Evolutionary conservation across 2,113 vertebrate species (phyloP), one percentile per base, ranked within the genome.

Genomic region (Siniperca knerii): DNA sequence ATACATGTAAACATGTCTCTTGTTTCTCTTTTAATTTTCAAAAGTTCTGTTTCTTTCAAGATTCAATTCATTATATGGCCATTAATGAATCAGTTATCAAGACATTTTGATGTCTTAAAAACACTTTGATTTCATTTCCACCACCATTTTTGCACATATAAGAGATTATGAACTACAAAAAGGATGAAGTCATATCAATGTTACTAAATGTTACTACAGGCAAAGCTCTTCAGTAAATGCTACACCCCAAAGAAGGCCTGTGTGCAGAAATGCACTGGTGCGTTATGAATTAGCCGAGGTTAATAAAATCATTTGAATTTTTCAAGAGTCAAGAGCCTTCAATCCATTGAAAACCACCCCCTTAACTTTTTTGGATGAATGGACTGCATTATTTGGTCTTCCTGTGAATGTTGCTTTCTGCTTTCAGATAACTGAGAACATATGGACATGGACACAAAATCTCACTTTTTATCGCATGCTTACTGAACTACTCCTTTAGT

Each of bases 261-360:
- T 81, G 73, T 86, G 67, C 42, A 50, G 16, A 67, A 12, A 25
- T 79, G 75, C 79, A 64, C 8, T 21, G 0, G 21, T 78, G 79
- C 12, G 8, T 86, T 52, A 71, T 75, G 10, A 87, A 76, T 79
- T 37, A 44, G 42, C 37, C 60, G 13, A 23, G 21, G 60, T 66
- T 71, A 76, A 74, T 77, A 67, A 16, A 57, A n/a, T 33, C 50
- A 44, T 65, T 29, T 68, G 18, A 57, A 68, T 69, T 48, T 69
- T 79, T 69, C 12, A 78, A 44, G 62, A 68, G 76, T 46, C 23
- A 25, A 55, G 35, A 0, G 35, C 35, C 10, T 46, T 44, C 37
- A 67, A 15, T 33, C 16, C 50, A 42, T 21, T 29, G 60, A 15
- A 61, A 52, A 37, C 21, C 29, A 8, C 1, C 33, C 15, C 4